phyloP scores from a whole-genome alignment of 2,888 invertebrate genomes.

The Itoplectis maculator region DNA sequence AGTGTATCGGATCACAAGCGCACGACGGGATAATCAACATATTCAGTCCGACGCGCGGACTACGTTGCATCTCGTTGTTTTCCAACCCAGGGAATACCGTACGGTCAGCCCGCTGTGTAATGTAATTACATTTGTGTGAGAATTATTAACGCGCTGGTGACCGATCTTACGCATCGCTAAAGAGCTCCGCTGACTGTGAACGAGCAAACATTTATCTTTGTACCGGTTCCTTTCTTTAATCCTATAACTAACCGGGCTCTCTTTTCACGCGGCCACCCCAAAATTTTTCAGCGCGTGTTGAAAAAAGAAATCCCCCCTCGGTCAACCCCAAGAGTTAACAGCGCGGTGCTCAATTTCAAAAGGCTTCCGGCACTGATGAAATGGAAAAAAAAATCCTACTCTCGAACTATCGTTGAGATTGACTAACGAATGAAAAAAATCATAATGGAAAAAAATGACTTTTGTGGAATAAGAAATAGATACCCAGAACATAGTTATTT shows the following conservation, averaged over 20 bases:
- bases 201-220: slow-evolving; percentile 38
- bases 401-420: too few species aligned
- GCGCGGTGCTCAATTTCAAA: background rate
- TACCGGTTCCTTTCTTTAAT: slow-evolving; percentile 17
- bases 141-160: slow-evolving; percentile 58
- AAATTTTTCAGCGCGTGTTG: background rate
- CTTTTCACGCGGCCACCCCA: background rate
- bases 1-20: background rate
- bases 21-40: background rate
- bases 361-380: background rate
- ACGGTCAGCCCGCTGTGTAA: slow-evolving; percentile 22
- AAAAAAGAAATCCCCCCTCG: background rate
- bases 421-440: too few species aligned
- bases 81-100: slow-evolving; percentile 15
- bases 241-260: background rate
- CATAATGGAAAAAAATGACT: too few species aligned
- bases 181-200: slow-evolving; percentile 51
- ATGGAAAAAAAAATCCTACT: background rate
- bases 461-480: too few species aligned
- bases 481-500: too few species aligned
- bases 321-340: background rate
- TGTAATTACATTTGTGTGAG: slow-evolving; percentile 53
- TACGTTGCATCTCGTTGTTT: background rate
- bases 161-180: slow-evolving; percentile 60
- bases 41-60: background rate